phyloP scores from a whole-genome alignment of 2,888 invertebrate genomes.

The Pilophorus perplexus region DNA sequence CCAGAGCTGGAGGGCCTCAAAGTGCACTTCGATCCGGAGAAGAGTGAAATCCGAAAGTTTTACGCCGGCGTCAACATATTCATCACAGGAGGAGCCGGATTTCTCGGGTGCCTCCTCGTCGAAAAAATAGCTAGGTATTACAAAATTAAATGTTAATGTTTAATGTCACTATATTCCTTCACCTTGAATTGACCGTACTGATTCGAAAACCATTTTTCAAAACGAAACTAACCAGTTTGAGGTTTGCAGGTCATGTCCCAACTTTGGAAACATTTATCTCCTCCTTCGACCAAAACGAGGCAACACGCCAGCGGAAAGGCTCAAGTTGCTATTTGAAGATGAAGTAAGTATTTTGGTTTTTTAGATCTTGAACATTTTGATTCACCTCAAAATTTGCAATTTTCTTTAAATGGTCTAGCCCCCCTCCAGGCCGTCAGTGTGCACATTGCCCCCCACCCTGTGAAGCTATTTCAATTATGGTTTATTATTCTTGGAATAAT shows the following conservation, averaged over 20 bases:
- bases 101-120: slow-evolving; percentile 52
- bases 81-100: slow-evolving; percentile 53
- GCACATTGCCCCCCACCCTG: no score
- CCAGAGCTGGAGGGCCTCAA: slow-evolving; percentile 9
- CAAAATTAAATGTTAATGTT: background rate
- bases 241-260: slow-evolving; percentile 52
- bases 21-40: background rate
- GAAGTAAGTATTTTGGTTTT: slow-evolving; percentile 50
- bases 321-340: slow-evolving; percentile 52
- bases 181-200: background rate
- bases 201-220: background rate
- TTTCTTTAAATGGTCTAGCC: no score
- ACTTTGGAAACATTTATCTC: slow-evolving; percentile 52
- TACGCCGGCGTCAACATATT: slow-evolving; percentile 50
- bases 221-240: no score
- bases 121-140: slow-evolving; percentile 53
- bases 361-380: no score
- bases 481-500: no score
- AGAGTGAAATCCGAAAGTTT: slow-evolving; percentile 25
- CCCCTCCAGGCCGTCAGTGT: no score
- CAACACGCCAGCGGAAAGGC: slow-evolving; percentile 51
- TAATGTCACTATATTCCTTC: background rate
- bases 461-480: no score
- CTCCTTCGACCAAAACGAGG: slow-evolving; percentile 53
- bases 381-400: no score